Conservation (phyloP, 1,140 invertebrate genomes). For the Apocrypta bakeri region DNA sequence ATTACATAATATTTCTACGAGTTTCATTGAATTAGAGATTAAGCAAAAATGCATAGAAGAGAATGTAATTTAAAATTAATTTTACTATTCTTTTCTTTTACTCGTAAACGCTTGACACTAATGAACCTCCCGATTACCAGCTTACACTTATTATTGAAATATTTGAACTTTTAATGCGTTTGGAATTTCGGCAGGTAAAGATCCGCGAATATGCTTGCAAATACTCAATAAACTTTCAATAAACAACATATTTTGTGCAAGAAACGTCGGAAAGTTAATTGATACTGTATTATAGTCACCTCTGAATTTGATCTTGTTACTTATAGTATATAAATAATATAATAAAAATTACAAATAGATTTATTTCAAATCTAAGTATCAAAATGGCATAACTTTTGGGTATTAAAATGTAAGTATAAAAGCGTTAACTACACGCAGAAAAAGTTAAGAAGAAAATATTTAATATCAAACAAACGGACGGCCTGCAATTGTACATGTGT, state of each 20-base stretch:
- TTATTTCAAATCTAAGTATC: constrained; percentile 9
- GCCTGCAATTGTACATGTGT: constrained; percentile 28
- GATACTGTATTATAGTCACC: background rate
- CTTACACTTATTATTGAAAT: too few relatives aligned
- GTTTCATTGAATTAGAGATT: too few relatives aligned
- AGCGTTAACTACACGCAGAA: constrained; percentile 39
- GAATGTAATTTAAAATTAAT: too few relatives aligned
- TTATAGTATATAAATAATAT: background rate
- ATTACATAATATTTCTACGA: too few relatives aligned
- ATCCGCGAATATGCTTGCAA: background rate
- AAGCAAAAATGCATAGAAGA: too few relatives aligned
- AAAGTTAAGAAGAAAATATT: constrained; percentile 30
- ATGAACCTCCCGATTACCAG: too few relatives aligned
- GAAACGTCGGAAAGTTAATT: background rate
- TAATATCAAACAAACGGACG: constrained; percentile 48
- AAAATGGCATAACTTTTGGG: background rate
- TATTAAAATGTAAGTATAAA: constrained; percentile 39
- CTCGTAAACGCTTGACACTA: too few relatives aligned
- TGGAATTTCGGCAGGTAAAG: background rate
- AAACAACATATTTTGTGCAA: background rate
- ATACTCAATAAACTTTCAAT: background rate
- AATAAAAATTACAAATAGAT: constrained; percentile 3
- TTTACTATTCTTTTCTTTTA: too few relatives aligned
- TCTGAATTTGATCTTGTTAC: background rate
- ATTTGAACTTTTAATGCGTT: background rate